A percentile compares a stretch with the other conserved stretches of the same genome.
phyloP scores from a whole-genome alignment of 1,140 invertebrate species.

The Mamestra configurata region DNA sequence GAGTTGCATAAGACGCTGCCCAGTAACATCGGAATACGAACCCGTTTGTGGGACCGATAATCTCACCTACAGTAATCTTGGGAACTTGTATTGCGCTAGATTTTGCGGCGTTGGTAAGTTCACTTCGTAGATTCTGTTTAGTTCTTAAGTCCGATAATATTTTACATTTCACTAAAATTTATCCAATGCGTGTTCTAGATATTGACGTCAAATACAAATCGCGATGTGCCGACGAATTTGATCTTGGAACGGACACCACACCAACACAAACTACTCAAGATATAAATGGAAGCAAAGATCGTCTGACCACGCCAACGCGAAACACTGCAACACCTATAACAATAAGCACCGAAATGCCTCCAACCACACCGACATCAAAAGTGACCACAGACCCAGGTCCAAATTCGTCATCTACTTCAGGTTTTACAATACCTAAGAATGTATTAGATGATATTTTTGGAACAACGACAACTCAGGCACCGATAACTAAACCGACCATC shows the following conservation, averaged over 20 bases:
- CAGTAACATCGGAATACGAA: too few relatives aligned
- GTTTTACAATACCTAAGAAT: too few relatives aligned
- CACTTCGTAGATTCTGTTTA: neutral
- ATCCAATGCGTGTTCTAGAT: neutral
- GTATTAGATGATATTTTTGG: constrained; percentile 17
- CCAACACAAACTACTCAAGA: neutral
- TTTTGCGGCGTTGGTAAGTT: constrained; percentile 86
- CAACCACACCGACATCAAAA: neutral
- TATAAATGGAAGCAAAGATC: neutral
- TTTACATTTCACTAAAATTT: too few relatives aligned
- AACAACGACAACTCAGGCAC: neutral
- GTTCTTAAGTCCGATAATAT: too few relatives aligned
- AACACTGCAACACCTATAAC: neutral
- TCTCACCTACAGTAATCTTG: constrained; percentile 90
- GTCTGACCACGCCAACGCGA: neutral
- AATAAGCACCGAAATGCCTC: neutral
- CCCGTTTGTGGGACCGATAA: constrained; percentile 84
- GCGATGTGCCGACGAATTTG: constrained; percentile 9
- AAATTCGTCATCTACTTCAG: neutral
- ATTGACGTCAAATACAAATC: neutral
- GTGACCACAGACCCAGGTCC: neutral
- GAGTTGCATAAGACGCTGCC: too few relatives aligned
- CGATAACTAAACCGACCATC: constrained; percentile 1
- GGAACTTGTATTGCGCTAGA: constrained; percentile 88
- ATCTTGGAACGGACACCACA: neutral